Evolutionary conservation across 2,888 invertebrate species (phyloP).

Genomic region (Andrena trimmerana): DNA sequence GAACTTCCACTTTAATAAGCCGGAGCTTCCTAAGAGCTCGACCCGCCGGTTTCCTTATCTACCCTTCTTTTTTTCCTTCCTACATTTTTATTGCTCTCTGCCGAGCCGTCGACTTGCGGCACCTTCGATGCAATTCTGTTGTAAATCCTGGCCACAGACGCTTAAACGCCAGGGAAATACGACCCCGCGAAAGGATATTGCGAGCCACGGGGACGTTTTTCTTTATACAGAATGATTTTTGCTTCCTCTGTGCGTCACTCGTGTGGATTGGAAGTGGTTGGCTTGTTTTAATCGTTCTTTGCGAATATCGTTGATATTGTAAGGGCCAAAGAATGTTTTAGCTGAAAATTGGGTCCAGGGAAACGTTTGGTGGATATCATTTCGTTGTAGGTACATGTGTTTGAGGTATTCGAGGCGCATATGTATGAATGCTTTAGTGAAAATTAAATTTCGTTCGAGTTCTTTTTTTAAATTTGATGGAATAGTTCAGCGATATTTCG

Average conservation of each 20-base stretch:
- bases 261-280: not conserved
- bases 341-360: not conserved
- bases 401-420: not conserved
- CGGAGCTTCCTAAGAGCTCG: conserved; percentile 61
- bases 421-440: not conserved
- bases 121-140: conserved; percentile 56
- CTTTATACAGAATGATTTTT: not conserved
- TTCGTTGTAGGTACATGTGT: not conserved
- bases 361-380: not conserved
- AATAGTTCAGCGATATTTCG: not conserved
- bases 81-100: conserved; percentile 25
- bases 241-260: not conserved
- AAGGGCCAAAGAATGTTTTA: not conserved
- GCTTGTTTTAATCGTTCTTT: not conserved
- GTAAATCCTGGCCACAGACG: conserved; percentile 26
- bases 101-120: conserved; percentile 11
- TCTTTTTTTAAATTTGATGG: not conserved
- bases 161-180: conserved; percentile 7
- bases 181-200: conserved; percentile 4
- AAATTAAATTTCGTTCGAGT: not conserved
- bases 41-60: conserved; percentile 45
- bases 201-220: not conserved
- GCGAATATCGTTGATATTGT: not conserved
- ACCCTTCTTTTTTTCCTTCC: conserved; percentile 22
- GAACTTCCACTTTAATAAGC: conserved; percentile 75